Conservation (phyloP, 2,113 vertebrate species). For the Ifrita kowaldi region DNA sequence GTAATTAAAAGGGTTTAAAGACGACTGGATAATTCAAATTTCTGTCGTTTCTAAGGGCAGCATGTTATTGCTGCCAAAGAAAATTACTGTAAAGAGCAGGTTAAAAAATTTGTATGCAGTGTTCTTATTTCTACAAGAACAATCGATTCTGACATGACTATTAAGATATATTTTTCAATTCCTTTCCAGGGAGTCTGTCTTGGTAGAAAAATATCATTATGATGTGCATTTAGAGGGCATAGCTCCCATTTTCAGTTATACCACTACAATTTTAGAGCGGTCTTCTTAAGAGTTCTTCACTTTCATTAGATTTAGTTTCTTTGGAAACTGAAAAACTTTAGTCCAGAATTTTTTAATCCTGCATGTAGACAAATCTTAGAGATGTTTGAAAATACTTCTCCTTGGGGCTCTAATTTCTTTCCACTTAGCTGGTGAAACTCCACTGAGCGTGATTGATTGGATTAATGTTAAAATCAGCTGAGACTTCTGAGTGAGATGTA, state of each 20-base stretch:
- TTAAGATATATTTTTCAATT: background rate
- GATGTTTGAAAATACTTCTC: background rate
- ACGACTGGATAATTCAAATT: background rate
- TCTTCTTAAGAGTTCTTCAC: background rate
- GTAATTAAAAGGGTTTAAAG: background rate
- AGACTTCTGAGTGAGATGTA: background rate
- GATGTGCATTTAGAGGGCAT: background rate
- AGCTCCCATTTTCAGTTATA: background rate
- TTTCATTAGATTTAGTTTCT: background rate
- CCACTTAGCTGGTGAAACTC: background rate
- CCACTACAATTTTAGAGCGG: background rate
- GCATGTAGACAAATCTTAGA: background rate
- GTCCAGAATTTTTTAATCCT: background rate
- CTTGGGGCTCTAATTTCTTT: background rate
- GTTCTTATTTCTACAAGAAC: background rate
- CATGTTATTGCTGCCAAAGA: background rate
- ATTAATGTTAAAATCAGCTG: background rate
- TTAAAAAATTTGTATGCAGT: background rate
- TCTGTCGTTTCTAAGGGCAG: background rate
- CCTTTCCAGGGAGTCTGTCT: background rate
- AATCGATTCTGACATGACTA: background rate
- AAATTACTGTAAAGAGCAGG: background rate
- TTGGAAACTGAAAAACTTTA: background rate
- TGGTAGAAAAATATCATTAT: background rate
- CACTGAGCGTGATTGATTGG: background rate